Conservation (phyloP, 2,888 invertebrate species). For the Diplolepis rosae region DNA sequence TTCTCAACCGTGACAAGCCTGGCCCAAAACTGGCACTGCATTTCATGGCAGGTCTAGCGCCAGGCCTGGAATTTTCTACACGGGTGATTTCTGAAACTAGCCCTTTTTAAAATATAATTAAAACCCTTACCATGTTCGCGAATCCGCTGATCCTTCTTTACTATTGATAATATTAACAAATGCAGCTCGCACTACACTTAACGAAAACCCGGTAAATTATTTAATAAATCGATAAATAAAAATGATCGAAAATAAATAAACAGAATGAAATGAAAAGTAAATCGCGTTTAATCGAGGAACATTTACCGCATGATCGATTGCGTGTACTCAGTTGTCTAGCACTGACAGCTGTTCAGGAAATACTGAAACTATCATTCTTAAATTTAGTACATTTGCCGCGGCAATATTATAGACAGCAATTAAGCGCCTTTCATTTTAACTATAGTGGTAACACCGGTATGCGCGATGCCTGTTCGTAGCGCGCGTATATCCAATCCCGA, state of each 20-base stretch:
- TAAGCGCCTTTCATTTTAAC: constrained; percentile 72
- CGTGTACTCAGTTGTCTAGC: constrained; percentile 65
- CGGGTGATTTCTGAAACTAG: too few species aligned
- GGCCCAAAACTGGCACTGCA: too few species aligned
- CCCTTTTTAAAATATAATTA: not conserved
- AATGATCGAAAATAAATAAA: not conserved
- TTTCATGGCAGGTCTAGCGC: too few species aligned
- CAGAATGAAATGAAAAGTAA: not conserved
- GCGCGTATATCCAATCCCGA: constrained; percentile 58
- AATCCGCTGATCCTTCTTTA: constrained; percentile 1
- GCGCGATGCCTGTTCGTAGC: constrained; percentile 53
- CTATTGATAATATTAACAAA: not conserved
- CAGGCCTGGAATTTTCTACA: too few species aligned
- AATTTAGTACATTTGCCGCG: constrained; percentile 64
- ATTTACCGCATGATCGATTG: constrained; percentile 58
- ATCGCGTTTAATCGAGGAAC: constrained; percentile 49
- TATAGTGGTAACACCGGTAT: constrained; percentile 68
- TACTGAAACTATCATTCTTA: constrained; percentile 72
- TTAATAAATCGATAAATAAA: not conserved
- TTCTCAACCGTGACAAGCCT: too few species aligned
- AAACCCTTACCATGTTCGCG: constrained; percentile 14
- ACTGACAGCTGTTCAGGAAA: constrained; percentile 73
- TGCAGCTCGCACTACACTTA: constrained; percentile 10
- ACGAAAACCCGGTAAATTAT: not conserved
- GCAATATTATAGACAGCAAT: constrained; percentile 68